Evolutionary conservation across 53 echinoderm and acorn worm species (phyloP).

Genomic region (Stichopus horrens): DNA sequence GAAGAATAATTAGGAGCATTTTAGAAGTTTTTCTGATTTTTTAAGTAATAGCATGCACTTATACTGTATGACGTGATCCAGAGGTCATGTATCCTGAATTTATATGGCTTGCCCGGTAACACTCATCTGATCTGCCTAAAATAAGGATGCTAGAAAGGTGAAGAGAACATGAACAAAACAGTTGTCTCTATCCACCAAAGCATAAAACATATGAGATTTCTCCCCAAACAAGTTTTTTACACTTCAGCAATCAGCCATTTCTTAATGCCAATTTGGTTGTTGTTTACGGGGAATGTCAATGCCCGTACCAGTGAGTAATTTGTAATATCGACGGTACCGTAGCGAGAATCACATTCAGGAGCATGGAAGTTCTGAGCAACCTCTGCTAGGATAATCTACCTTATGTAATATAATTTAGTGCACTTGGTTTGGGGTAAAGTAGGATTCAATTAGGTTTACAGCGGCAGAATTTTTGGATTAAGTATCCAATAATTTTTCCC

Average conservation of each 20-base stretch:
- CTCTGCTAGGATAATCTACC: constrained; percentile 32
- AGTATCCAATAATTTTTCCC: constrained; percentile 29
- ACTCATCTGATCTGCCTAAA: too few species aligned
- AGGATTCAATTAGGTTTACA: constrained; percentile 33
- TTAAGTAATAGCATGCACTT: too few species aligned
- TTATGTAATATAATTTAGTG: constrained; percentile 34
- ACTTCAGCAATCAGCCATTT: background rate
- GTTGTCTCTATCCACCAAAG: too few species aligned
- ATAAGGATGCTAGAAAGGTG: too few species aligned
- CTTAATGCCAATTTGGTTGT: background rate
- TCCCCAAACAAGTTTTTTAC: too few species aligned
- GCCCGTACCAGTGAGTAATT: background rate
- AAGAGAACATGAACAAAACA: too few species aligned
- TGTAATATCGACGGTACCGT: background rate
- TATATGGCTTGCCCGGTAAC: too few species aligned
- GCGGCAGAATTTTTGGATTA: constrained; percentile 13
- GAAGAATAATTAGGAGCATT: too few species aligned
- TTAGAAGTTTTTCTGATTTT: too few species aligned
- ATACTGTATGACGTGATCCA: too few species aligned
- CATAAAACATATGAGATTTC: too few species aligned
- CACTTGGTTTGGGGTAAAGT: constrained; percentile 28
- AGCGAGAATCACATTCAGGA: background rate
- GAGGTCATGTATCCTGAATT: too few species aligned
- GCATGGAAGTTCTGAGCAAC: background rate
- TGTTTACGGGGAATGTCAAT: background rate